Evolutionary conservation across 2,888 invertebrate species (phyloP), one percentile per base, ranked within the genome.

Genomic region (Actias luna): DNA sequence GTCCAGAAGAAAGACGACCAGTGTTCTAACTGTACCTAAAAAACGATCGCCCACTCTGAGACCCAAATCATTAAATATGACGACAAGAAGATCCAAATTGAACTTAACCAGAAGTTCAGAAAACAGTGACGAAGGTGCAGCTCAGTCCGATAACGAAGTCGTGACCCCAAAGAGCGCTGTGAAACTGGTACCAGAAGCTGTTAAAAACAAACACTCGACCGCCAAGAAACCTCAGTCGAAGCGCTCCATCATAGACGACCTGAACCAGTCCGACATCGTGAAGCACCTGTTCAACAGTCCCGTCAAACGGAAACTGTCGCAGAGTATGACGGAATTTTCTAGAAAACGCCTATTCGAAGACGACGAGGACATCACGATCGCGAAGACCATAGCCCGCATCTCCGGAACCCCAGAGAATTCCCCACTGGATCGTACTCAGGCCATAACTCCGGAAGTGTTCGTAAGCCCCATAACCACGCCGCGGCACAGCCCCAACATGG

Each of bases 171-270:
- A 79, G 29, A 89, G 88, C 60, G 83, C 79, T 0, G 81, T 87
- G 0, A 82, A 84, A 62, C 67, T 83, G 4, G 74, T 84, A 0
- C 90, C 78, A 1, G 92, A 91, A 62, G 80, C 79, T 0, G 89
- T 93, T 0, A 93, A 92, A 67, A 88, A 89, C 65, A 89, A 89
- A 62, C 91, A 92, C 64, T 85, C 93, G 0, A 89, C 93, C 0
- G 92, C 93, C 0, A 93, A 92, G 70, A 92, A 92, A 63, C 87
- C 92, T n/a, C 82, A 76, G 65, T 93, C 93, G 12, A 90, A 88
- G 52, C 87, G 92, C 7, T 84, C 88, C 2, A 83, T 93, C 2
- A 93, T 93, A 58, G 93, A 93, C 70, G 79, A 88, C 36, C 71
- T 93, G 12, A 80, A 90, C 69, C 85, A 85, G 22, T 92, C 91